These are phyloP conservation scores for Tigriopus japonicus DNA, from an alignment of 1,140 invertebrate species.

Conservation along the genomic window DNA sequence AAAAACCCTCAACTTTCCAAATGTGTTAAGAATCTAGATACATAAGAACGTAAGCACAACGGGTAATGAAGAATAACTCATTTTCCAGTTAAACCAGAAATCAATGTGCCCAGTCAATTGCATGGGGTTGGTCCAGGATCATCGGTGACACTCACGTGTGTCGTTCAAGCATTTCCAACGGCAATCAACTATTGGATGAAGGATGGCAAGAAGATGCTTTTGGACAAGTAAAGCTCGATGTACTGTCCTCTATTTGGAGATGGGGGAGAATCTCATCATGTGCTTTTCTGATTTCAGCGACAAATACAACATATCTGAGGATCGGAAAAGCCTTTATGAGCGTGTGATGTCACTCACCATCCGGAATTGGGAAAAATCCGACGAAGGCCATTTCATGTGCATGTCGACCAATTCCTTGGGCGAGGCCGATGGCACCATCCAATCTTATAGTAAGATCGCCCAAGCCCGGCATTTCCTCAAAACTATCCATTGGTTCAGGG, in stretches of 20 bases:
- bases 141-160: constrained; percentile 29
- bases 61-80: too few relatives aligned
- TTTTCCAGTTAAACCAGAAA: constrained; percentile 1
- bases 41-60: neutral
- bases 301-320: constrained; percentile 61
- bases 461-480: neutral
- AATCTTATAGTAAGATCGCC: constrained; percentile 55
- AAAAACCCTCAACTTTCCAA: too few relatives aligned
- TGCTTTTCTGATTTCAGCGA: constrained; percentile 30
- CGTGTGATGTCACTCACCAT: constrained; percentile 60
- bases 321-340: constrained; percentile 54
- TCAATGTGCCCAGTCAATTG: constrained; percentile 5
- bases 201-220: constrained; percentile 8
- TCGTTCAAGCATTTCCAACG: constrained; percentile 64
- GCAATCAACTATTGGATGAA: constrained; percentile 31
- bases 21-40: neutral
- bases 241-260: too few relatives aligned
- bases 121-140: constrained; percentile 2
- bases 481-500: too few relatives aligned
- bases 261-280: neutral
- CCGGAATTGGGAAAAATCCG: constrained; percentile 47
- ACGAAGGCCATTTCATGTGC: constrained; percentile 74
- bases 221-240: too few relatives aligned
- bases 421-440: constrained; percentile 56
- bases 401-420: constrained; percentile 74